Percentiles rank a stretch among this genome's conserved stretches.
These are phyloP conservation scores for Columba livia DNA, from an alignment of 2,113 vertebrate species.

Conservation along the genomic window DNA sequence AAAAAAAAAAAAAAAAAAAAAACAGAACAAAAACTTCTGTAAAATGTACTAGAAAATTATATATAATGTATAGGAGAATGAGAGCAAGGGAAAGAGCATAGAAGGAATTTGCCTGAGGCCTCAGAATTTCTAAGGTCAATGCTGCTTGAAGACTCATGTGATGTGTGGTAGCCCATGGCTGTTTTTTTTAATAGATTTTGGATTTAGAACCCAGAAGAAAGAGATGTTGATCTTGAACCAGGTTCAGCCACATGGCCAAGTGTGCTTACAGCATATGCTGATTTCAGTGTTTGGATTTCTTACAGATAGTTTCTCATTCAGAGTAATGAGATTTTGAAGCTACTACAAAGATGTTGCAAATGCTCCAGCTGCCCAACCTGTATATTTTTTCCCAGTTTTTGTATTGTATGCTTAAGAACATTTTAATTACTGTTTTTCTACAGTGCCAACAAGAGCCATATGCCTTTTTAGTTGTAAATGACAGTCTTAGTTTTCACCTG, in stretches of 20 bases:
- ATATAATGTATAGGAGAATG: background rate
- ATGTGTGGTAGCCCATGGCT: background rate
- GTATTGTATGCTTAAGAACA: constrained; percentile 29
- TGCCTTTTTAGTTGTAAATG: background rate
- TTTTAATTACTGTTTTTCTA: constrained; percentile 53
- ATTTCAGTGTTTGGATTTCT: constrained; percentile 60
- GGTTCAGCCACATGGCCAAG: constrained; percentile 35
- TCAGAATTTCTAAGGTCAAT: background rate
- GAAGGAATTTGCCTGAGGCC: background rate
- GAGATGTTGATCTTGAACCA: constrained; percentile 33
- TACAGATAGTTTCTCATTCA: constrained; percentile 31
- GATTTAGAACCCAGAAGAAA: constrained; percentile 19
- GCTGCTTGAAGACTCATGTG: background rate
- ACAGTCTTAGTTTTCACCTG: constrained; percentile 48
- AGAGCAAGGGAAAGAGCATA: background rate
- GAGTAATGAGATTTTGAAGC: constrained; percentile 60
- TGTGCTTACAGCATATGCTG: constrained; percentile 43
- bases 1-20: no score
- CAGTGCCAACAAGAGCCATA: constrained; percentile 21
- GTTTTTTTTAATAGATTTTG: background rate
- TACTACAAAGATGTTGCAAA: constrained; percentile 54
- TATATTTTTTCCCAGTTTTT: constrained; percentile 30
- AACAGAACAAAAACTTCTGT: background rate
- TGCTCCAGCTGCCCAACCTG: constrained; percentile 40
- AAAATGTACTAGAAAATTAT: background rate